Conservation (phyloP, 2,888 invertebrate species). For the Arctia plantaginis region DNA sequence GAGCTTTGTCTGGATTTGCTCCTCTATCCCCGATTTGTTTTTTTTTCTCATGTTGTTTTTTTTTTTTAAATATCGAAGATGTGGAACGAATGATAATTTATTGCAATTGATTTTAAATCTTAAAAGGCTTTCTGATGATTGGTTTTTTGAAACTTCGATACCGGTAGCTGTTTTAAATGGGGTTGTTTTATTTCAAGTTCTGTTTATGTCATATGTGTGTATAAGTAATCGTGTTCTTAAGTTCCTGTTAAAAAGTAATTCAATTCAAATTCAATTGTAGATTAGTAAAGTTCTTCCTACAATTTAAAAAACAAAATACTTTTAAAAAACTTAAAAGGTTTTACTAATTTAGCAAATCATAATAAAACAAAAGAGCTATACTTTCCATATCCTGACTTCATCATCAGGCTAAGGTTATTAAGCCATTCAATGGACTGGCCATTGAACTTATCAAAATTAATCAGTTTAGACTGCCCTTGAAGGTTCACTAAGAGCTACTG, state of each 20-base stretch:
- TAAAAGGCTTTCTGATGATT: constrained; percentile 48
- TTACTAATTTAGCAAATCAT: too few relatives aligned
- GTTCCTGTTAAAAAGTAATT: too few relatives aligned
- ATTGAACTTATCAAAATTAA: not conserved
- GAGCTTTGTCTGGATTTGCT: constrained; percentile 71
- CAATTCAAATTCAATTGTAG: too few relatives aligned
- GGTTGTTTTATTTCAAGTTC: constrained; percentile 20
- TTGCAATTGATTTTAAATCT: constrained; percentile 67
- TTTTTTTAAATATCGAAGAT: constrained; percentile 40
- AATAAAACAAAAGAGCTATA: too few relatives aligned
- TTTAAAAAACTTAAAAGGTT: too few relatives aligned
- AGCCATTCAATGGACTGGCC: not conserved
- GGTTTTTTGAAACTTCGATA: constrained; percentile 25
- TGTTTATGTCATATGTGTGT: not conserved
- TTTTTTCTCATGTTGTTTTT: constrained; percentile 59
- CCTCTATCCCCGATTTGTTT: constrained; percentile 68
- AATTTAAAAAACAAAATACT: too few relatives aligned
- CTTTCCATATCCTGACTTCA: too few relatives aligned
- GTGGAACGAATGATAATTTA: constrained; percentile 74
- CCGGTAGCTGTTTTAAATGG: constrained; percentile 32
- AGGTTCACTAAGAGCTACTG: not conserved
- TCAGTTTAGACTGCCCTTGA: too few relatives aligned
- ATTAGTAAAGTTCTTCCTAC: too few relatives aligned
- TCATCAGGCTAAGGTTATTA: not conserved
- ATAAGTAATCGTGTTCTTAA: not conserved